phyloP scores from a whole-genome alignment of 2,888 invertebrate genomes.

The Petrolisthes manimaculis region DNA sequence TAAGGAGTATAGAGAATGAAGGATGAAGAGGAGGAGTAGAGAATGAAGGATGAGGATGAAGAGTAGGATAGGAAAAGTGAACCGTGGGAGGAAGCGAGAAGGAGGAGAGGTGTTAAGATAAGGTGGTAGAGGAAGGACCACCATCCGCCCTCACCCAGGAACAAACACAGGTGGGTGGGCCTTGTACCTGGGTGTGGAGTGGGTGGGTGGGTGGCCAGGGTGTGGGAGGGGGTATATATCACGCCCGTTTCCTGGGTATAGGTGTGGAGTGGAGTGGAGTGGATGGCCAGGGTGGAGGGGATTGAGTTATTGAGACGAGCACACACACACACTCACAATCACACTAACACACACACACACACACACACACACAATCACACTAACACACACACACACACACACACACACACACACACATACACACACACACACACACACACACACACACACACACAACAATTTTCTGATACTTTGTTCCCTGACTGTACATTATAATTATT shows the following conservation, averaged over 20 bases:
- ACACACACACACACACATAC: slow-evolving; percentile 27
- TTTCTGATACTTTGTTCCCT: too few species aligned
- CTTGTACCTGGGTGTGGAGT: slow-evolving; percentile 20
- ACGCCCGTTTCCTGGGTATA: too few species aligned
- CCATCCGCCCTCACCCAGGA: slow-evolving; percentile 37
- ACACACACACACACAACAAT: neutral
- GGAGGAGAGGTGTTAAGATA: slow-evolving; percentile 24
- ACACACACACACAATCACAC: slow-evolving; percentile 11
- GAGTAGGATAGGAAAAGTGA: neutral
- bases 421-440: slow-evolving; percentile 8
- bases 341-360: neutral
- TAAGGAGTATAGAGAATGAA: neutral
- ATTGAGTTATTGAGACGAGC: neutral
- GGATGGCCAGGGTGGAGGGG: neutral
- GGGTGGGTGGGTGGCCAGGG: neutral
- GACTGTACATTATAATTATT: too few species aligned
- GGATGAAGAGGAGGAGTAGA: neutral
- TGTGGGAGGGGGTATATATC: neutral
- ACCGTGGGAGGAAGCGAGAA: neutral
- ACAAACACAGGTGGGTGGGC: slow-evolving; percentile 38
- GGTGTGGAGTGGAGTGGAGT: neutral
- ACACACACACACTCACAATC: slow-evolving; percentile 15
- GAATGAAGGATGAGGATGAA: neutral
- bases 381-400: neutral
- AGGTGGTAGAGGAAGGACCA: slow-evolving; percentile 28